Base-by-base conservation (phyloP, 1,140 invertebrate genomes). In the Pachypeltis micranthus region DNA sequence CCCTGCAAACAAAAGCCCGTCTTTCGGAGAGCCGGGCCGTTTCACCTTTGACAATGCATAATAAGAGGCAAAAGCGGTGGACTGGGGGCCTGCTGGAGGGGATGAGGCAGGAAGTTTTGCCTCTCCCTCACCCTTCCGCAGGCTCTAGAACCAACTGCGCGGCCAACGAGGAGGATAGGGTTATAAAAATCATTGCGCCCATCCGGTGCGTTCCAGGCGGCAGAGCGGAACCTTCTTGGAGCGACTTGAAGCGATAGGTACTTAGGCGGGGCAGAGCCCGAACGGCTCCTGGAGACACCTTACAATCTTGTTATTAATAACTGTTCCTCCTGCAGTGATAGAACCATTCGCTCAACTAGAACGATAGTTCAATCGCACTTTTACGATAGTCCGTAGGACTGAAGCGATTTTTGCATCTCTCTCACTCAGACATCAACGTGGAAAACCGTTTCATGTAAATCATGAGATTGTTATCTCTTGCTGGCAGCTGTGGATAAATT, bases 151-250 rank as follows among this genome's bases (percentile, higher is more conserved):
- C n/a, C n/a, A n/a, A n/a, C n/a, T n/a, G n/a, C n/a, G n/a, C n/a
- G n/a, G n/a, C n/a, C n/a, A n/a, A n/a, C n/a, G 60, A 39, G 54
- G 65, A 44, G 62, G 65, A 63, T 29, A 63, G 63, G 65, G 63
- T 68, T 66, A 65, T 64, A 69, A 69, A 67, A 67, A 67, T 66
- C 68, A 67, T 66, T 67, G 63, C 65, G 66, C 66, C 61, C 68
- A 67, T 67, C 68, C 66, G 66, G 67, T 67, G 66, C 66, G 67
- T 67, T 67, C 66, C 66, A 65, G 51, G 59, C 62, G 63, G 62
- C 61, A 63, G 67, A 59, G 57, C 57, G 57, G 57, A 59, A 59
- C 57, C 28, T 27, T 14, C 54, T 25, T 14, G 54, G 26, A 25
- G 19, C 25, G 54, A 25, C 54, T n/a, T n/a, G n/a, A n/a, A 56